Conservation (phyloP, 2,888 invertebrate genomes). For the Rutpela maculata region DNA sequence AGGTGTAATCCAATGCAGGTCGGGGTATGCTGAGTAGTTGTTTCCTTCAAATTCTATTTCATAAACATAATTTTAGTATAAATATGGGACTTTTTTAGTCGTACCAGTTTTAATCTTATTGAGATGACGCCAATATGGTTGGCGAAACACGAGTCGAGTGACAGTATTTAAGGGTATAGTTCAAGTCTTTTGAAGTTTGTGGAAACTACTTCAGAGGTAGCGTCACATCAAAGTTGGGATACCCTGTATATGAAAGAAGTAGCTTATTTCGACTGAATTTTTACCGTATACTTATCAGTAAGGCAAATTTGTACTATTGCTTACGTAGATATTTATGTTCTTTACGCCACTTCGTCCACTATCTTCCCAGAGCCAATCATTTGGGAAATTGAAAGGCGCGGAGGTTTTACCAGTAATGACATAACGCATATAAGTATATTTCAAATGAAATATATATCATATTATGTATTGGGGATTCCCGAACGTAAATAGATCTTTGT, state of each 20-base stretch:
- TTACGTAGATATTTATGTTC: neutral
- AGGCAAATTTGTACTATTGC: neutral
- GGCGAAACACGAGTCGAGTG: too few species aligned
- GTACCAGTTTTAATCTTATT: too few species aligned
- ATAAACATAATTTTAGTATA: too few species aligned
- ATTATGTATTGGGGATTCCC: neutral
- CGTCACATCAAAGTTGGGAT: neutral
- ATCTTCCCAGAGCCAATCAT: neutral
- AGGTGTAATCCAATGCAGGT: too few species aligned
- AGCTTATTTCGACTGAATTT: too few species aligned
- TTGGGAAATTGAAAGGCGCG: neutral
- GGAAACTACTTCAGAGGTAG: too few species aligned
- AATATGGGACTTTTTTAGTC: too few species aligned
- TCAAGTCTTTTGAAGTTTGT: too few species aligned
- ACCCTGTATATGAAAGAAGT: neutral
- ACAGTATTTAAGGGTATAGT: too few species aligned
- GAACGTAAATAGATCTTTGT: neutral
- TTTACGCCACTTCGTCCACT: neutral
- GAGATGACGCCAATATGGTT: too few species aligned
- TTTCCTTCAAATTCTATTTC: too few species aligned
- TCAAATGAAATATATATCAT: neutral
- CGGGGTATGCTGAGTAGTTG: too few species aligned
- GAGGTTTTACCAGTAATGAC: constrained; percentile 4
- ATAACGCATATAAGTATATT: neutral
- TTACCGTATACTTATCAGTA: neutral